A percentile compares a stretch with the other conserved stretches of the same genome.
Conservation (phyloP, 2,888 invertebrate species). For the Anorthoa munda region DNA sequence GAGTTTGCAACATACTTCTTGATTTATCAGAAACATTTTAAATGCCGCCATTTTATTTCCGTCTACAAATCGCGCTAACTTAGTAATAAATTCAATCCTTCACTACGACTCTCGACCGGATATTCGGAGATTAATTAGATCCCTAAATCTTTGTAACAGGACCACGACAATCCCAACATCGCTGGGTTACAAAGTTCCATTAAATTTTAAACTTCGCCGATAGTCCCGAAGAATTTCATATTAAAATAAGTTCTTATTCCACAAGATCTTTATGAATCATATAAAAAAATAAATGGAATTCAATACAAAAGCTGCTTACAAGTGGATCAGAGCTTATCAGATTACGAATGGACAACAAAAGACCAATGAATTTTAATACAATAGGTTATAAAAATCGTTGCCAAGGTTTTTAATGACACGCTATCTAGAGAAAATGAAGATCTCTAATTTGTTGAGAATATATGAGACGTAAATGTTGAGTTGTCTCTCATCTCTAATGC, state of each 20-base stretch:
- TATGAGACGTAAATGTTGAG: neutral
- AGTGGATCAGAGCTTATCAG: conserved; percentile 37
- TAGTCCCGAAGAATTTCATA: conserved; percentile 47
- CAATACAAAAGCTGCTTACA: conserved; percentile 26
- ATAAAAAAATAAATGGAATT: conserved; percentile 36
- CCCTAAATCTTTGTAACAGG: conserved; percentile 75
- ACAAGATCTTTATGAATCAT: conserved; percentile 34
- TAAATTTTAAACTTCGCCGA: conserved; percentile 70
- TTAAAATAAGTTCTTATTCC: conserved; percentile 41
- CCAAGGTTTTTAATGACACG: conserved; percentile 26
- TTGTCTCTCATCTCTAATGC: neutral
- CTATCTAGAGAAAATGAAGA: neutral
- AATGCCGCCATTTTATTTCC: conserved; percentile 33
- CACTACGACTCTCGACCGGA: conserved; percentile 66
- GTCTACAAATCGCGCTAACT: conserved; percentile 51
- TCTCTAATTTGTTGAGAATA: neutral
- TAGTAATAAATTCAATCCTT: conserved; percentile 66
- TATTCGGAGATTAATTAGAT: conserved; percentile 76
- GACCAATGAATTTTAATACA: conserved; percentile 41
- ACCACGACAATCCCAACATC: conserved; percentile 73
- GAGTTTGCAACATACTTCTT: conserved; percentile 5
- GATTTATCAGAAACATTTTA: conserved; percentile 7
- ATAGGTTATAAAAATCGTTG: conserved; percentile 44
- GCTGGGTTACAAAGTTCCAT: conserved; percentile 71
- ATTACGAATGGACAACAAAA: conserved; percentile 47